A percentile compares a stretch with the other conserved stretches of the same genome.
Evolutionary conservation across 1,140 invertebrate genomes (phyloP).

Genomic region (Drosophila bocki): DNA sequence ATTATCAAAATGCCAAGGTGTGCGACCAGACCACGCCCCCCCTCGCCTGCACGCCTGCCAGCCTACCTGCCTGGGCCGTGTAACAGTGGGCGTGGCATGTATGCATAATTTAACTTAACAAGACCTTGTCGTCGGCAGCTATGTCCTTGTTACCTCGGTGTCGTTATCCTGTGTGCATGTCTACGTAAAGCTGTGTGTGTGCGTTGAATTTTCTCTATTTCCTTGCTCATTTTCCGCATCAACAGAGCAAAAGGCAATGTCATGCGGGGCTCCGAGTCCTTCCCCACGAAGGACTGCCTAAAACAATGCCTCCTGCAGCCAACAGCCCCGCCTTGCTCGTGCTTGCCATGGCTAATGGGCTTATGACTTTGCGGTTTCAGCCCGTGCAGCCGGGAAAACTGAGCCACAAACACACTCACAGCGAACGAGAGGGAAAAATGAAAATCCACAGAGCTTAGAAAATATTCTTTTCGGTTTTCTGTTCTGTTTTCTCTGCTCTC

Average conservation of each 20-base stretch:
- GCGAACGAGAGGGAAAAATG: conserved; percentile 12
- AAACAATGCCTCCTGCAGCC: conserved; percentile 51
- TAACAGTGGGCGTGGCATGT: conserved; percentile 58
- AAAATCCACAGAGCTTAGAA: conserved; percentile 42
- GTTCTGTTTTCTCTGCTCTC: conserved; percentile 21
- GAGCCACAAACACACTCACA: conserved; percentile 8
- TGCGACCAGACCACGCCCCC: conserved; percentile 23
- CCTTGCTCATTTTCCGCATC: conserved; percentile 79
- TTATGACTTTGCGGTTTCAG: conserved; percentile 80
- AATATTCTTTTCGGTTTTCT: conserved; percentile 45
- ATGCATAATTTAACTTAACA: conserved; percentile 82
- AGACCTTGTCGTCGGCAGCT: conserved; percentile 65
- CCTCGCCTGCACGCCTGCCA: neutral
- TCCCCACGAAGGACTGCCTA: conserved; percentile 49
- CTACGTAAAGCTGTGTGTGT: conserved; percentile 19
- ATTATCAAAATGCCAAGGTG: conserved; percentile 57
- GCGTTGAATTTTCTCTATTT: conserved; percentile 58
- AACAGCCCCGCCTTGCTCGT: neutral
- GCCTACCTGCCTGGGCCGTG: conserved; percentile 9
- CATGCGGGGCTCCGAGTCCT: conserved; percentile 26
- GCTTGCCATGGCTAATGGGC: conserved; percentile 63
- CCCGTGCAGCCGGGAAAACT: conserved; percentile 39
- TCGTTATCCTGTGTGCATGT: conserved; percentile 32
- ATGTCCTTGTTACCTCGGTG: conserved; percentile 61
- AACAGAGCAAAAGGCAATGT: conserved; percentile 73